phyloP scores from a whole-genome alignment of 2,797 vertebrate genomes.

The Sebastes hopkinsi region DNA sequence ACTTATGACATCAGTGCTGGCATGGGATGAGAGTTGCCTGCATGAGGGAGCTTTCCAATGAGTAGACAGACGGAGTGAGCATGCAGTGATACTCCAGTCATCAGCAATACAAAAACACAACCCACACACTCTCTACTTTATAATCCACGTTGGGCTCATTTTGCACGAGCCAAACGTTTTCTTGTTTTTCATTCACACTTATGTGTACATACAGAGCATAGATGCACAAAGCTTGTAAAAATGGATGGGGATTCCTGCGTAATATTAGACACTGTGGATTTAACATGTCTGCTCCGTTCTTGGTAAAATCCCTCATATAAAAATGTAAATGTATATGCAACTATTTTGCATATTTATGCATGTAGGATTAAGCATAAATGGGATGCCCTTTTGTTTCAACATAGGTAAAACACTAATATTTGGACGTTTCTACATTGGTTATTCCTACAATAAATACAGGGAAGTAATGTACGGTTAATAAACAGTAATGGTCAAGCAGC shows the following conservation, averaged over 20 bases:
- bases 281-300: background rate
- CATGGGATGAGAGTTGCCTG: constrained; percentile 69
- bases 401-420: background rate
- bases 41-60: constrained; percentile 75
- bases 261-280: background rate
- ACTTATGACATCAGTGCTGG: constrained; percentile 78
- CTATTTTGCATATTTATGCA: background rate
- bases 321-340: background rate
- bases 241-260: background rate
- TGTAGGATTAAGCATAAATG: background rate
- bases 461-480: background rate
- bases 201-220: background rate
- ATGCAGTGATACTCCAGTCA: constrained; percentile 53
- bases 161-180: background rate
- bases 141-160: constrained; percentile 11
- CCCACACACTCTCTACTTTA: constrained; percentile 17
- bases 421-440: background rate
- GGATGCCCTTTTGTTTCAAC: background rate
- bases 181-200: constrained; percentile 8
- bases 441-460: background rate
- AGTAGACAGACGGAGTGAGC: constrained; percentile 71
- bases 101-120: constrained; percentile 30
- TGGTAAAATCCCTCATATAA: background rate
- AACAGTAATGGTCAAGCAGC: background rate
- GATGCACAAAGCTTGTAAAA: background rate